A percentile compares a stretch with the other conserved stretches of the same genome.
These are phyloP conservation scores for Tenebrosternarchus preto DNA, from an alignment of 2,113 vertebrate genomes.

Conservation along the genomic window DNA sequence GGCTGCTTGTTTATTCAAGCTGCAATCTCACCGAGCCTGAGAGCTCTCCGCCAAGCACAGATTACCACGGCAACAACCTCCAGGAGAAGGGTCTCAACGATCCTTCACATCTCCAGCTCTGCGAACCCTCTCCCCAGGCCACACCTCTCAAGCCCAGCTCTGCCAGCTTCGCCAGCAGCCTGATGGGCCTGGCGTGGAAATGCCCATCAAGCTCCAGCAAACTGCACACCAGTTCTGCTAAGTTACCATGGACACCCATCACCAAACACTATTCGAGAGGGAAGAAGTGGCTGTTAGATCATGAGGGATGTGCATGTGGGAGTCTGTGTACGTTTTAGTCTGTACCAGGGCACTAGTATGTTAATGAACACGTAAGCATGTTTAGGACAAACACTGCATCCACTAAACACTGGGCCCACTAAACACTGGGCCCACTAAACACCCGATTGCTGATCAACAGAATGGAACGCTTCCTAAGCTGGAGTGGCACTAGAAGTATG, in stretches of 20 bases:
- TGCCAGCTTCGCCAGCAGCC: conserved; percentile 11
- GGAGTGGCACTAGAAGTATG: conserved; percentile 13
- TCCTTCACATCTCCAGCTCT: no score
- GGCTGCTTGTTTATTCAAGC: no score
- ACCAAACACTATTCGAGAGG: conserved; percentile 14
- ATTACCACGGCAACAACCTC: no score
- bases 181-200: neutral
- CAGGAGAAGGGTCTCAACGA: no score
- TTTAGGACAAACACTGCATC: neutral
- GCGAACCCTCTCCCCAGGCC: no score
- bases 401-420: no score
- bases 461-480: conserved; percentile 32
- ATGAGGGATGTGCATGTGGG: neutral
- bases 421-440: no score
- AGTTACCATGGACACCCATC: conserved; percentile 4
- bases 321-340: conserved; percentile 14
- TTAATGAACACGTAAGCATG: neutral
- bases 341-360: neutral
- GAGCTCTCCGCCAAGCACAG: no score
- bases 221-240: neutral
- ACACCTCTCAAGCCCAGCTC: neutral
- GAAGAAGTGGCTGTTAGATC: neutral
- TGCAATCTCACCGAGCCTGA: no score
- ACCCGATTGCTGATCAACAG: neutral
- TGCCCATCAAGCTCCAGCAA: conserved; percentile 19